Conservation (phyloP, 2,888 invertebrate genomes). For the Oscheius sp. region DNA sequence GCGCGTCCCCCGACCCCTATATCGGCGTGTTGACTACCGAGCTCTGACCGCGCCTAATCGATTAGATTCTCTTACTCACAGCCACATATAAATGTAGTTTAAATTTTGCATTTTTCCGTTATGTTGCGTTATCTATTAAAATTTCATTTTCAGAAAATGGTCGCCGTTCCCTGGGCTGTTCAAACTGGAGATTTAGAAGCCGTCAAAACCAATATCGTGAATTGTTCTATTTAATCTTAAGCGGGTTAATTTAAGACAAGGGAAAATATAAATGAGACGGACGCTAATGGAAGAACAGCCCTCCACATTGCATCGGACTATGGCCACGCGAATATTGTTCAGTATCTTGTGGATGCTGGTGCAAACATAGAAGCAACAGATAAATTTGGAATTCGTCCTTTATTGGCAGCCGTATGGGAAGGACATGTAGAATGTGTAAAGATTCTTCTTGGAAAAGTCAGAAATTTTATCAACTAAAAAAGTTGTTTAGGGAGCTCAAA, state of each 20-base stretch:
- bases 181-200: constrained; percentile 49
- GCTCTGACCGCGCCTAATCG: neutral
- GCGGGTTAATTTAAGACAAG: constrained; percentile 29
- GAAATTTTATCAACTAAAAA: constrained; percentile 8
- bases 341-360: constrained; percentile 86
- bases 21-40: constrained; percentile 24
- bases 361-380: constrained; percentile 92
- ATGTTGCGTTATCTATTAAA: neutral
- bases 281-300: constrained; percentile 89
- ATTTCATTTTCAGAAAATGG: constrained; percentile 13
- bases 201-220: constrained; percentile 39
- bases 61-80: neutral
- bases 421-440: constrained; percentile 91
- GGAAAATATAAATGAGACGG: constrained; percentile 79
- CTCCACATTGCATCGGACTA: constrained; percentile 93
- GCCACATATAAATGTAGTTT: neutral
- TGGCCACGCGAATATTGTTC: constrained; percentile 87
- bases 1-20: constrained; percentile 21
- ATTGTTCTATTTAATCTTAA: neutral
- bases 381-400: constrained; percentile 91
- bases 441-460: constrained; percentile 84
- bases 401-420: constrained; percentile 95
- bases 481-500: constrained; percentile 41
- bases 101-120: neutral
- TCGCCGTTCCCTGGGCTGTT: constrained; percentile 45